Base-by-base conservation (phyloP, 2,888 invertebrate genomes). In the Argyra leucocephala region DNA sequence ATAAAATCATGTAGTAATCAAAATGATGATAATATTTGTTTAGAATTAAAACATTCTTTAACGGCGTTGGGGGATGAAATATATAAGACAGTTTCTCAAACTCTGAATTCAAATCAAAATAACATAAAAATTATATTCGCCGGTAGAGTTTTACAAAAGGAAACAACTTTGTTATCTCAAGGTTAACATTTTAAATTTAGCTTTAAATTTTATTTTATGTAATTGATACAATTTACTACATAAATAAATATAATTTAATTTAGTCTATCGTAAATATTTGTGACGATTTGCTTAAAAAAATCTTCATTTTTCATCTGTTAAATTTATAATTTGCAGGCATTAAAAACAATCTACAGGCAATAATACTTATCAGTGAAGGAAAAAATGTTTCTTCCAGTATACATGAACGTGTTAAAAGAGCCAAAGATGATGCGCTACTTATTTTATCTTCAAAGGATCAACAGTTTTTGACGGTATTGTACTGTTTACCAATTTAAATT, bases 261-360 rank as follows among this genome's bases (percentile, higher is more conserved):
- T 31, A 31, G 31, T 31, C 10, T 10, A 31, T 31, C 31, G 5
- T 10, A 7, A 7, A 48, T 18, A 18, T 15, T 48, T 48, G n/a
- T 48, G 18, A 18, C 15, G 48, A 12, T 18, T 10, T 37, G 10
- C 10, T 7, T 10, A 31, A 31, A 31, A 31, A 18, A 48, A 18
- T 3, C 18, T 15, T 48, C 18, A 48, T 5, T 5, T 48, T 9
- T 2, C 1, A 31, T 10, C 18, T 48, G 3, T 48, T 18, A 9
- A 18, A 4, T 31, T 31, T 7, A 15, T 62, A 62, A 62, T 31
- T 26, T 62, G 1, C 48, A 73, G 73, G 71, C 1, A 65, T 90
- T 2, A 86, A 84, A 76, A 89, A 89, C 76, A 88, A 88, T 62
- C 83, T 82, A 21, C 85, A 86, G 72, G 78, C 90, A 9, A 85